A percentile compares a stretch with the other conserved stretches of the same genome.
These are phyloP conservation scores for Xanthorhoe designata DNA, from an alignment of 2,888 invertebrate species.

Conservation along the genomic window DNA sequence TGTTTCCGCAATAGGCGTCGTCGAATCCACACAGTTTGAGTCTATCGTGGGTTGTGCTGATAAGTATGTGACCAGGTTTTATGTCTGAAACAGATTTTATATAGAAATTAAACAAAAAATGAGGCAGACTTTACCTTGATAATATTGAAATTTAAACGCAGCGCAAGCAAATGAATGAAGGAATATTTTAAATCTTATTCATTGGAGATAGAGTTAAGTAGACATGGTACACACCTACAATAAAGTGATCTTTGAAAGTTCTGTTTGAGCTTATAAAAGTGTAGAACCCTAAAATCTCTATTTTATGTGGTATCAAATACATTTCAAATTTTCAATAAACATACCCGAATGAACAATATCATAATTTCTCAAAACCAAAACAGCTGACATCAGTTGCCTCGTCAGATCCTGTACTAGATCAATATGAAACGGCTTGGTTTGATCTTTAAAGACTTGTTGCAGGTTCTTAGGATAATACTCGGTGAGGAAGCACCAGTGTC, in stretches of 20 bases:
- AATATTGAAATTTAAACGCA: too few relatives aligned
- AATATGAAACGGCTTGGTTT: constrained; percentile 54
- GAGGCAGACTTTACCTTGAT: background rate
- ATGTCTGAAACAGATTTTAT: constrained; percentile 61
- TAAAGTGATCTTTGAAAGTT: too few relatives aligned
- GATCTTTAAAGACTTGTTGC: constrained; percentile 47
- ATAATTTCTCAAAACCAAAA: constrained; percentile 55
- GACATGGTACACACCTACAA: too few relatives aligned
- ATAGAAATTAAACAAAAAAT: background rate
- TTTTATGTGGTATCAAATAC: background rate
- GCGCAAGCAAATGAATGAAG: too few relatives aligned
- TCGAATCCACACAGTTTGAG: constrained; percentile 73
- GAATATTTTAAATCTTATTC: too few relatives aligned
- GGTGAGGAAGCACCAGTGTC: constrained; percentile 58
- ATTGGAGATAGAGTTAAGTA: too few relatives aligned
- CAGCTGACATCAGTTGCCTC: constrained; percentile 62
- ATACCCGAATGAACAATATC: constrained; percentile 67
- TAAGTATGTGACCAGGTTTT: constrained; percentile 65
- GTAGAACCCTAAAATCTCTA: too few relatives aligned
- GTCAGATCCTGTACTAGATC: constrained; percentile 57
- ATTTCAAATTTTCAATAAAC: background rate
- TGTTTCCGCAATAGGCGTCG: constrained; percentile 43
- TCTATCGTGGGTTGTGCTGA: constrained; percentile 49
- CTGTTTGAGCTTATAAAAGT: too few relatives aligned
- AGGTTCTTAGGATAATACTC: constrained; percentile 67